phyloP scores from a whole-genome alignment of 2,113 vertebrate species.

The Seriola quinqueradiata region DNA sequence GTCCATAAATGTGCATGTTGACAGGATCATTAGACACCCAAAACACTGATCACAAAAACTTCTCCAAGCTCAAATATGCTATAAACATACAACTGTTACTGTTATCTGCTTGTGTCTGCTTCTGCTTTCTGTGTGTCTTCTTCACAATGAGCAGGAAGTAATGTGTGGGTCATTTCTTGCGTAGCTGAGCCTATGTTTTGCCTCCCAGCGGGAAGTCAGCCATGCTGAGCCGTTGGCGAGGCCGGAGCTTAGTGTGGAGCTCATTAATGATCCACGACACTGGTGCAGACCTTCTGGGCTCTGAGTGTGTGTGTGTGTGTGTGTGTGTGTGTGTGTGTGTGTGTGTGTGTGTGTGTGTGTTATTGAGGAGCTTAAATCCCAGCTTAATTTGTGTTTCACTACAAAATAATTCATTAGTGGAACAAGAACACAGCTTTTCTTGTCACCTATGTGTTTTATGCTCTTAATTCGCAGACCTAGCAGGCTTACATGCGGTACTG shows the following conservation, averaged over 20 bases:
- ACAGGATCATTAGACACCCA: no score
- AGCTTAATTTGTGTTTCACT: constrained; percentile 19
- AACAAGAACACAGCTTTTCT: constrained; percentile 4
- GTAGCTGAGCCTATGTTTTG: constrained; percentile 56
- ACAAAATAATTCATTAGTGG: constrained; percentile 34
- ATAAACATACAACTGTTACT: neutral
- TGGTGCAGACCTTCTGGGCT: constrained; percentile 33
- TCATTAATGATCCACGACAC: constrained; percentile 66
- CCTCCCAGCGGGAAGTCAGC: constrained; percentile 61
- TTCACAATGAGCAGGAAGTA: constrained; percentile 37
- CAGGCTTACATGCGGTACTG: neutral
- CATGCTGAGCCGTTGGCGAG: constrained; percentile 61
- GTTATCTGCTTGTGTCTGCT: neutral
- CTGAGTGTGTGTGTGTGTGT: constrained; percentile 11
- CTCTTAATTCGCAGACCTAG: neutral
- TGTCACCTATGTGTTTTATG: neutral
- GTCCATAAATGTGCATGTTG: neutral
- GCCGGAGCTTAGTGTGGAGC: constrained; percentile 52
- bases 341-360: constrained; percentile 11
- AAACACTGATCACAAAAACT: neutral
- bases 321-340: constrained; percentile 2
- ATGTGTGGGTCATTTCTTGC: constrained; percentile 59
- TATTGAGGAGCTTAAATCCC: neutral
- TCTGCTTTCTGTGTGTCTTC: neutral
- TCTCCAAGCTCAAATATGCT: neutral